Base-by-base conservation (phyloP, 1,140 invertebrate species). In the Drosophila subpulchrella region DNA sequence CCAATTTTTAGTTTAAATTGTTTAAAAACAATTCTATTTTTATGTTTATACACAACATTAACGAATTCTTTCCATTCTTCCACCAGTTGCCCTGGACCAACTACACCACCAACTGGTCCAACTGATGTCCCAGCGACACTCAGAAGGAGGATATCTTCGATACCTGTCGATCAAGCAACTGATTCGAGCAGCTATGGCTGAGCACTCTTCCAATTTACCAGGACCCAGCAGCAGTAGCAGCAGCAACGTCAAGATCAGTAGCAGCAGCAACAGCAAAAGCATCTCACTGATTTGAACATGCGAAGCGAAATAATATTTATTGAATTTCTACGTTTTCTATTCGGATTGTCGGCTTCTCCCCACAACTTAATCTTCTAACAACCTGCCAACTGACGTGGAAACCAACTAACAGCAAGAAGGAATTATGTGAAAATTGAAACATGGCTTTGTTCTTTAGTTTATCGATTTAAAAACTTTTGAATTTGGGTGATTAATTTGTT, bases 31-130 rank as follows among this genome's bases (percentile, higher is more conserved):
- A 34, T 36, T 13, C 2, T 10, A 12, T 20, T 38, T 13, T 1
- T 0, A 4, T 48, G 4, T 17, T 1, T 10, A 48, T 17, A 10
- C 42, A 11, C 46, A 27, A 46, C 8, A 15, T 6, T 32, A 17
- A 32, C 13, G 48, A 8, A 2, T 10, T 11, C 3, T 11, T 32
- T 15, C 2, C 1, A 36, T 34, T 58, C 27, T 32, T 8, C 24
- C 17, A 10, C 0, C 34, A 81, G 84, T 74, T 91, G 82, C 75
- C 91, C 36, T 92, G 91, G 91, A 58, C 83, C 44, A 86, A 83
- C 39, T 86, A 86, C 47, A 88, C 91, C 30, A 86, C 86, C 20
- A 92, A 92, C 59, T 92, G 91, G 91, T 92, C 90, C 46, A 92
- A 92, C 57, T 92, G 80, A 91, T 81, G 80, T 50, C 53, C 46